phyloP scores from a whole-genome alignment of 2,888 invertebrate species.

The Pterostichus madidus region DNA sequence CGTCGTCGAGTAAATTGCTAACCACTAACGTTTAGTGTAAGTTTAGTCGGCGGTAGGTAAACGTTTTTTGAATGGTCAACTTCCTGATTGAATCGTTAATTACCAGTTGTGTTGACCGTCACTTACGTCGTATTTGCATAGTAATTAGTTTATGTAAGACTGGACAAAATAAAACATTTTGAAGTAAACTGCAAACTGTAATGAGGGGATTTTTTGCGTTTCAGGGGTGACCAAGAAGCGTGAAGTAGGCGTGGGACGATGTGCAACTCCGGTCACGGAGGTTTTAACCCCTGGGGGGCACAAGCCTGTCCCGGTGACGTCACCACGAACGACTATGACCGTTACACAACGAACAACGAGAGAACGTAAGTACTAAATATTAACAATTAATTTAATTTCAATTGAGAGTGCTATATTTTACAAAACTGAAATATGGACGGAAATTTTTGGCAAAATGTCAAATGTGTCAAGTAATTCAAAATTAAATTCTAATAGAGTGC shows the following conservation, averaged over 20 bases:
- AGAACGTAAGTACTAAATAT: slow-evolving; percentile 50
- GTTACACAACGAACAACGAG: slow-evolving; percentile 36
- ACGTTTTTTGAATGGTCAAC: slow-evolving; percentile 37
- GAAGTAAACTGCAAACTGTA: not conserved
- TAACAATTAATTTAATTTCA: not conserved
- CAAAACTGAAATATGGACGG: too few species aligned
- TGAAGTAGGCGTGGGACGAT: slow-evolving; percentile 72
- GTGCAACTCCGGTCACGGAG: slow-evolving; percentile 61
- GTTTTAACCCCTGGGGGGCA: slow-evolving; percentile 58
- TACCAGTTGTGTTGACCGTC: slow-evolving; percentile 16
- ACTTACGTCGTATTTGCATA: slow-evolving; percentile 12
- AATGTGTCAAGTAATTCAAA: not conserved
- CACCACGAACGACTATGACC: slow-evolving; percentile 28
- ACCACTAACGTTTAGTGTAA: too few species aligned
- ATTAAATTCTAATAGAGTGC: too few species aligned
- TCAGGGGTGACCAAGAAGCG: slow-evolving; percentile 74
- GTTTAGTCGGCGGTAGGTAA: slow-evolving; percentile 27
- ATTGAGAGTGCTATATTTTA: not conserved
- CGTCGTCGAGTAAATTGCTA: too few species aligned
- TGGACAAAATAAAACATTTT: slow-evolving; percentile 4
- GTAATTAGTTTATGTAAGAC: slow-evolving; percentile 26
- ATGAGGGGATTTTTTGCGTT: slow-evolving; percentile 68
- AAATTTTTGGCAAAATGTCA: not conserved
- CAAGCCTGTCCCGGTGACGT: slow-evolving; percentile 58
- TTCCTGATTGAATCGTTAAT: slow-evolving; percentile 33